Conservation (phyloP, 2,888 invertebrate species). For the Kryphioiulus occultus region DNA sequence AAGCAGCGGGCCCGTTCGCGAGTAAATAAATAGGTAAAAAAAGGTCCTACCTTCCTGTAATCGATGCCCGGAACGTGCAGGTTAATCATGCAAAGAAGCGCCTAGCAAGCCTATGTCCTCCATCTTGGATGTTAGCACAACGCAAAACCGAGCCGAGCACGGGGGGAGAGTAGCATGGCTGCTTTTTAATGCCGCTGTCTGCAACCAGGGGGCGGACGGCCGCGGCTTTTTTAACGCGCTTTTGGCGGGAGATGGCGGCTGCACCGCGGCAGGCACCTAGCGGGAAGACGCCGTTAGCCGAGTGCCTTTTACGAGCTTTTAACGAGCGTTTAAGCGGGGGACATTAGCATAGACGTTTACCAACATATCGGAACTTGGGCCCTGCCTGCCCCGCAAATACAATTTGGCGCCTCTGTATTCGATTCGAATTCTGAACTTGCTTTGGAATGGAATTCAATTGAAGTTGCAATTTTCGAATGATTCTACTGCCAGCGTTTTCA, state of each 20-base stretch:
- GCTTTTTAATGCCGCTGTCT: slow-evolving; percentile 19
- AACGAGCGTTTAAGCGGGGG: slow-evolving; percentile 14
- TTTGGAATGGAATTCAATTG: too few species aligned
- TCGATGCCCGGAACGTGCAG: slow-evolving; percentile 52
- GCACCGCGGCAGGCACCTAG: not conserved
- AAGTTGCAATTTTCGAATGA: too few species aligned
- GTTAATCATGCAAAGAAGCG: slow-evolving; percentile 53
- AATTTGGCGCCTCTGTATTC: too few species aligned
- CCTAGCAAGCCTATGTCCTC: slow-evolving; percentile 51
- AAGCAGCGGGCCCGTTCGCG: not conserved
- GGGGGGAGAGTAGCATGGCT: slow-evolving; percentile 33
- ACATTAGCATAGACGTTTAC: slow-evolving; percentile 4
- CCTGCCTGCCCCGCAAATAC: too few species aligned
- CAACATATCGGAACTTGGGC: too few species aligned
- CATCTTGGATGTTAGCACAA: slow-evolving; percentile 53
- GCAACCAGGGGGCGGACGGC: slow-evolving; percentile 40
- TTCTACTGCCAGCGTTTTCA: too few species aligned
- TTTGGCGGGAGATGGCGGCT: not conserved
- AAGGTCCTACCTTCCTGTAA: slow-evolving; percentile 51
- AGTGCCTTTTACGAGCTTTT: slow-evolving; percentile 7
- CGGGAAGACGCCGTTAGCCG: not conserved
- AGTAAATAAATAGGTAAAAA: slow-evolving; percentile 22
- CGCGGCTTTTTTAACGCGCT: not conserved
- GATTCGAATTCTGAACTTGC: too few species aligned
- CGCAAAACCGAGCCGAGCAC: slow-evolving; percentile 45